Evolutionary conservation across 2,113 vertebrate genomes (phyloP).

Genomic region (Mastomys natalensis): DNA sequence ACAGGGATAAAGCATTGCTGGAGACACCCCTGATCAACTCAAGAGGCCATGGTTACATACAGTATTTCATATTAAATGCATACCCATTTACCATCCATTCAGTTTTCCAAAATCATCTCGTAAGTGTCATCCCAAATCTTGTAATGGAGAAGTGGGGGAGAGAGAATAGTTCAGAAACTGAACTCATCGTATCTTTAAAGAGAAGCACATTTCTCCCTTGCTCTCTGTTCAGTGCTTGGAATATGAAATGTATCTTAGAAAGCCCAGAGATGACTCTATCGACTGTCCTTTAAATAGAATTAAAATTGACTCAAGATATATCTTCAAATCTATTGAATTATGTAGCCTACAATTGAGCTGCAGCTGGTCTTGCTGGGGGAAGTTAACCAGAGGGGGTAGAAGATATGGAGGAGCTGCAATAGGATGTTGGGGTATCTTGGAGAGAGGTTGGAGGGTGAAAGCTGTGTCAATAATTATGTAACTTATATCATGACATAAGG

Average conservation of each 20-base stretch:
- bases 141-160: slow-evolving; percentile 30
- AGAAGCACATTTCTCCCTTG: slow-evolving; percentile 64
- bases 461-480: not conserved
- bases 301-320: slow-evolving; percentile 88
- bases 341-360: slow-evolving; percentile 70
- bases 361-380: slow-evolving; percentile 78
- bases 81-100: not conserved
- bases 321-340: slow-evolving; percentile 88
- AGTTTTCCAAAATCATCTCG: slow-evolving; percentile 41
- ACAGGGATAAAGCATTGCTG: not conserved
- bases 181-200: slow-evolving; percentile 61
- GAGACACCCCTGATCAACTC: not conserved
- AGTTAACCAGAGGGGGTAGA: slow-evolving; percentile 67
- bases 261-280: slow-evolving; percentile 85
- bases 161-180: slow-evolving; percentile 29
- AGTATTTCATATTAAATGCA: not conserved
- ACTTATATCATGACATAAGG: not conserved
- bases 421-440: not conserved
- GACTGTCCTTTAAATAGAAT: slow-evolving; percentile 90
- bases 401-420: slow-evolving; percentile 30
- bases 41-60: not conserved
- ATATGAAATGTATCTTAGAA: slow-evolving; percentile 86
- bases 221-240: slow-evolving; percentile 64
- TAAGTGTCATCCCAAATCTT: slow-evolving; percentile 21
- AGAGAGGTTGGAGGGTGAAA: not conserved